These are phyloP conservation scores for Murina feae DNA, from an alignment of 2,113 vertebrate genomes.

Conservation along the genomic window DNA sequence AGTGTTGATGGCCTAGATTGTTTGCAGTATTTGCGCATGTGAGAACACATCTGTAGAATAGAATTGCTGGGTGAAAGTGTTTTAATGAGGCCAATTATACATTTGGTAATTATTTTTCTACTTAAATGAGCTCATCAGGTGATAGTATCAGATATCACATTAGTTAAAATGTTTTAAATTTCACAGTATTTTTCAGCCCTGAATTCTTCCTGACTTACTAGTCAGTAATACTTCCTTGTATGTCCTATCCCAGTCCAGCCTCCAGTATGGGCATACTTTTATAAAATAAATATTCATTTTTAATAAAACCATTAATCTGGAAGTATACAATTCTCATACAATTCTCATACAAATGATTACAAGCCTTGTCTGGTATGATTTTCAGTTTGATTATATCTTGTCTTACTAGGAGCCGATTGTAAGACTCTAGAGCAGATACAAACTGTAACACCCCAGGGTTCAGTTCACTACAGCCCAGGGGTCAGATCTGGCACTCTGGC, in stretches of 20 bases:
- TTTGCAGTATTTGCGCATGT: background rate
- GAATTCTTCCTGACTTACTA: background rate
- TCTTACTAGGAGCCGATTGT: background rate
- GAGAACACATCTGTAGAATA: background rate
- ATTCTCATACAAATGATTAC: background rate
- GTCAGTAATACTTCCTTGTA: background rate
- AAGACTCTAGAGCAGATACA: background rate
- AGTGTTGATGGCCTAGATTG: background rate
- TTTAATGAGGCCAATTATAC: background rate
- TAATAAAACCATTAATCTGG: background rate
- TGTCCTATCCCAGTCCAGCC: background rate
- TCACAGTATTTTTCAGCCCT: background rate
- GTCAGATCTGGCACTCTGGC: background rate
- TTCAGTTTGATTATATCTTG: background rate
- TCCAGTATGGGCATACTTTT: background rate
- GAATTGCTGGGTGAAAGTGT: background rate
- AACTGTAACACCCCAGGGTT: background rate
- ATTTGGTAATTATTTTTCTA: background rate
- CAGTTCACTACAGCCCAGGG: background rate
- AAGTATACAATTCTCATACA: background rate
- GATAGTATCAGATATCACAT: background rate
- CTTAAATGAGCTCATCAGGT: background rate
- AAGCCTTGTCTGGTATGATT: background rate
- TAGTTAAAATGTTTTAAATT: background rate
- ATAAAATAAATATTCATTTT: conserved; percentile 1